Conservation (phyloP, 2,888 invertebrate genomes). For the Pterostichus madidus region DNA sequence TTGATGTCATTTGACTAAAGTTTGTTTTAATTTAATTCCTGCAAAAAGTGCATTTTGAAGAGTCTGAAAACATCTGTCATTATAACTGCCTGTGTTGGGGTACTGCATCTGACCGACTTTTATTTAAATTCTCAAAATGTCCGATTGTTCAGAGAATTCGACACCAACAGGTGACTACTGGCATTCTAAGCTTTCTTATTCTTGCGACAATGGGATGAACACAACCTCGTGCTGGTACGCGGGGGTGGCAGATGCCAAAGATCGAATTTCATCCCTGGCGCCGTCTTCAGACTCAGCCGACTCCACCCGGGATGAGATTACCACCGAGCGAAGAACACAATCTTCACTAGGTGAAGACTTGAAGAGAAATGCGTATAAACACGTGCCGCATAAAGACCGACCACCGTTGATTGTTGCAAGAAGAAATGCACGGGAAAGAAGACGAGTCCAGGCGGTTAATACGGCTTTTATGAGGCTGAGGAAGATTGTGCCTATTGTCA, state of each 20-base stretch:
- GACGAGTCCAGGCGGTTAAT: constrained; percentile 83
- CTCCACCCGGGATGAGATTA: constrained; percentile 63
- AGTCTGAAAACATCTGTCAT: not conserved
- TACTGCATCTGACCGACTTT: not conserved
- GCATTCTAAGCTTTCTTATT: constrained; percentile 4
- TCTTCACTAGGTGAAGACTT: constrained; percentile 53
- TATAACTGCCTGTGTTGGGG: not conserved
- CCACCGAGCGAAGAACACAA: constrained; percentile 20
- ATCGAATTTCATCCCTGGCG: constrained; percentile 38
- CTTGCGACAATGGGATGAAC: constrained; percentile 50
- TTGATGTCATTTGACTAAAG: no score
- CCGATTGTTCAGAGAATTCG: constrained; percentile 25
- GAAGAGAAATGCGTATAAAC: constrained; percentile 70
- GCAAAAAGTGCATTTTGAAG: no score
- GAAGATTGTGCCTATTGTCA: constrained; percentile 81
- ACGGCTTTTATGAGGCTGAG: constrained; percentile 81
- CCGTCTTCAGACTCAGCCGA: constrained; percentile 54
- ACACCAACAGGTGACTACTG: constrained; percentile 58
- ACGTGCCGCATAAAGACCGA: constrained; percentile 78
- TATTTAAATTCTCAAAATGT: constrained; percentile 9
- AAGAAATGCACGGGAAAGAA: constrained; percentile 82
- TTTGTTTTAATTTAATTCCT: not conserved
- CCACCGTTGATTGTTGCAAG: constrained; percentile 80
- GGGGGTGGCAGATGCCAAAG: constrained; percentile 38
- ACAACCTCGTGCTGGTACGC: constrained; percentile 31